Conservation (phyloP, 2,888 invertebrate genomes). For the Aricia artaxerxes region DNA sequence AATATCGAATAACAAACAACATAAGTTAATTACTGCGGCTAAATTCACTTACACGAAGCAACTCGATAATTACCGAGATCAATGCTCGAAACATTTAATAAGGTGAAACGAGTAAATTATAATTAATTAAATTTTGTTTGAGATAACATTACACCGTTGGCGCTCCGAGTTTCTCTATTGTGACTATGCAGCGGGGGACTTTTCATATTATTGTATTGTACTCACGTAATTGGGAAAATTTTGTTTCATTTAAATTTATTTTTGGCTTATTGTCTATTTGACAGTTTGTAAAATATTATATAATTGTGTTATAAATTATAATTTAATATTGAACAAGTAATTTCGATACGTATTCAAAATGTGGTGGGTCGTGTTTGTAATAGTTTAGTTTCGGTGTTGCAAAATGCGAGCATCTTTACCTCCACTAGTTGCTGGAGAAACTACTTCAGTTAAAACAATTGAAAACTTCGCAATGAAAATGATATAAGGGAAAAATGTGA, state of each 20-base stretch:
- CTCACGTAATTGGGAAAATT: slow-evolving; percentile 8
- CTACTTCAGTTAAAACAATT: not conserved
- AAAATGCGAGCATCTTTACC: not conserved
- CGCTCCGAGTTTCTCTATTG: not conserved
- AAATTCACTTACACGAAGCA: not conserved
- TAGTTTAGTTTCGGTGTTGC: not conserved
- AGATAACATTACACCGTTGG: slow-evolving; percentile 14
- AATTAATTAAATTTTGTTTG: slow-evolving; percentile 24
- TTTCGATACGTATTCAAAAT: too few relatives aligned
- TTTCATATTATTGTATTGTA: slow-evolving; percentile 1
- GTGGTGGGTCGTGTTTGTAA: too few relatives aligned
- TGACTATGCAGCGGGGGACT: slow-evolving; percentile 2
- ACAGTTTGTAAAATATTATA: not conserved
- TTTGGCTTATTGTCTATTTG: not conserved
- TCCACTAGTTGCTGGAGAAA: not conserved
- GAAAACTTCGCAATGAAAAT: too few relatives aligned
- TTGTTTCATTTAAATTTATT: not conserved
- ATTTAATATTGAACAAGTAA: too few relatives aligned
- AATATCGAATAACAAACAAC: not conserved
- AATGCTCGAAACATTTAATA: slow-evolving; percentile 19
- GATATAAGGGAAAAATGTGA: too few relatives aligned
- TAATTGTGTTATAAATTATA: too few relatives aligned
- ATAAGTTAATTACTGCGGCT: not conserved
- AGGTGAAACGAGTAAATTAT: slow-evolving; percentile 18
- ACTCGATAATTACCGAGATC: slow-evolving; percentile 17